Base-by-base conservation (phyloP, 1,140 invertebrate species). In the Drosophila bipectinata region DNA sequence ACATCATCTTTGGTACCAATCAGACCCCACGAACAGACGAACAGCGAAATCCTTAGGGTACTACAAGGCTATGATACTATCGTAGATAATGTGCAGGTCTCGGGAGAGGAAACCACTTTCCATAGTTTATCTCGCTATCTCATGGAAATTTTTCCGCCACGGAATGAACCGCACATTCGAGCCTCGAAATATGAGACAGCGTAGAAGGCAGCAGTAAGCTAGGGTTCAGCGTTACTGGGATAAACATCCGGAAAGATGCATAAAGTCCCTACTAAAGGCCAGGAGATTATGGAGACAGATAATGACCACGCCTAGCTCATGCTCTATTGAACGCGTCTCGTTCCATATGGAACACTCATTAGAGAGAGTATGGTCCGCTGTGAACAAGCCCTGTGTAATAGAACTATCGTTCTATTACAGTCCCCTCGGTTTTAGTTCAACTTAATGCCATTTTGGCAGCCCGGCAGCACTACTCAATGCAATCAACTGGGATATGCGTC, bases 341-440 rank as follows among this genome's bases (percentile, higher is more conserved):
- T 39, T 41, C 3, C 32, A 3, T 0, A 49, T 15, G 48, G 39
- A 61, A 5, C 57, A 67, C 6, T 6, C 9, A 14, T 15, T 15
- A 15, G 15, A 15, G 15, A 15, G 15, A 15, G 15, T 15, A 15
- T 15, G 15, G 15, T 15, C 15, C 15, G 15, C 15, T 15, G 15
- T 15, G 15, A 15, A 15, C 15, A 15, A 15, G 15, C 15, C 15
- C 15, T n/a, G n/a, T n/a, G n/a, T n/a, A n/a, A n/a, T n/a, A n/a
- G 15, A 15, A 68, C 64, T 62, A 45, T 57, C 61, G 56, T 60
- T 61, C 69, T 3, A 67, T 76, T 32, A 44, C 56, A 12, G 51
- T 61, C 4, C 48, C 54, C 4, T 72, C 68, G 21, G 32, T 66
- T 3, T 24, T 72, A n/a, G 71, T 76, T 4, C 34, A 74, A 21